phyloP scores from a whole-genome alignment of 2,888 invertebrate species.

The Ophonus ardosiacus region DNA sequence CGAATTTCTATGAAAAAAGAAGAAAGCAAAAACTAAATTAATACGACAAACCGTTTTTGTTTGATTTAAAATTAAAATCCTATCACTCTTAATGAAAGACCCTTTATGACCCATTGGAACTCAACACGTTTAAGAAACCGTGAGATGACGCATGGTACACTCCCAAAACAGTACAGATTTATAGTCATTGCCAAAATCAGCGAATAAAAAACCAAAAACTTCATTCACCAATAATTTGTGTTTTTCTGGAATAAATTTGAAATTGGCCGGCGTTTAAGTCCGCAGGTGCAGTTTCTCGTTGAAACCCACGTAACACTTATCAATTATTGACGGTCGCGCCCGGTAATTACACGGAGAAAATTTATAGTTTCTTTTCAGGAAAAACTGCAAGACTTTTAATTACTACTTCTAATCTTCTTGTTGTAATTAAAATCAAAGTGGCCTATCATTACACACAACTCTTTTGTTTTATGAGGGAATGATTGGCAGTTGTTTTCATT shows the following conservation, averaged over 20 bases:
- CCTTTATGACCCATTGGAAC: too few relatives aligned
- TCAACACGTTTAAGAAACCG: too few relatives aligned
- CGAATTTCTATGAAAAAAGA: too few relatives aligned
- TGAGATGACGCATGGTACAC: too few relatives aligned
- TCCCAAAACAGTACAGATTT: too few relatives aligned
- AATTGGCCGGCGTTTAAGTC: not conserved
- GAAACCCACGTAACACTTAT: constrained; percentile 23
- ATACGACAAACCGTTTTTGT: too few relatives aligned
- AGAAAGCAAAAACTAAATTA: too few relatives aligned
- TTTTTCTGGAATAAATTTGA: not conserved
- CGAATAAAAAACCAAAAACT: too few relatives aligned
- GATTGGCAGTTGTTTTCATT: constrained; percentile 36
- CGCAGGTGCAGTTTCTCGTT: not conserved
- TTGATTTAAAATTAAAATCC: too few relatives aligned
- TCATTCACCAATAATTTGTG: too few relatives aligned
- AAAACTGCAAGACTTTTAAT: constrained; percentile 27
- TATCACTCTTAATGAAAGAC: too few relatives aligned
- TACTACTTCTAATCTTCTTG: constrained; percentile 26
- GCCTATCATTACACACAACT: constrained; percentile 11
- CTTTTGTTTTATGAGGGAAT: constrained; percentile 32
- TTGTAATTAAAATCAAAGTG: constrained; percentile 37
- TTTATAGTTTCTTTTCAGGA: constrained; percentile 15
- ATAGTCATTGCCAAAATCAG: too few relatives aligned
- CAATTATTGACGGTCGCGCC: constrained; percentile 11
- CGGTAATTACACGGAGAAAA: constrained; percentile 5